A percentile compares a stretch with the other conserved stretches of the same genome.
These are phyloP conservation scores for Gadus chalcogrammus DNA, from an alignment of 2,113 vertebrate species.

Conservation along the genomic window DNA sequence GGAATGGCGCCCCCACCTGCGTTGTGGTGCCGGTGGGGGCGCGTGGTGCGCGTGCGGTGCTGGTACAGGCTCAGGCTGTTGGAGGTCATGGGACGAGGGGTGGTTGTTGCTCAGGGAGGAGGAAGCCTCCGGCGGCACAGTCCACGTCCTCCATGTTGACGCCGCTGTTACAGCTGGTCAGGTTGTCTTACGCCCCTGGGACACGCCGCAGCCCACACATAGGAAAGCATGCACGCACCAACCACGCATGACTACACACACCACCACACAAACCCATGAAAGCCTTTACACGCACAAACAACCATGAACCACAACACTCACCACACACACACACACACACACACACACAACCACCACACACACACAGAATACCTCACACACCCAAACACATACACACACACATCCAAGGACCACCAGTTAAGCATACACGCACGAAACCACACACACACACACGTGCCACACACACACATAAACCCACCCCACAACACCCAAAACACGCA, in stretches of 20 bases:
- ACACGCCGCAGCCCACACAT: constrained; percentile 21
- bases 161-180: constrained; percentile 79
- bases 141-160: constrained; percentile 83
- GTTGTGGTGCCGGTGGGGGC: constrained; percentile 69
- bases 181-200: constrained; percentile 88
- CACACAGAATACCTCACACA: too few relatives aligned
- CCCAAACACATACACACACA: background rate
- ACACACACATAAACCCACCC: background rate
- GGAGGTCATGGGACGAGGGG: constrained; percentile 76
- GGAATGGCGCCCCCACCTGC: constrained; percentile 55
- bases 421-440: too few relatives aligned
- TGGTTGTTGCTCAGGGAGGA: constrained; percentile 70
- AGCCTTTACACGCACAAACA: background rate
- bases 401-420: background rate
- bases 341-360: too few relatives aligned
- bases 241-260: background rate
- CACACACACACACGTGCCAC: constrained; percentile 8
- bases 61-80: constrained; percentile 80
- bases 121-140: constrained; percentile 65
- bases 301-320: background rate
- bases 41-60: constrained; percentile 74
- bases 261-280: constrained; percentile 8
- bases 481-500: background rate
- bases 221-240: background rate
- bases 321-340: background rate